These are phyloP conservation scores for Aethes cnicana DNA, from an alignment of 2,888 invertebrate genomes.

Conservation along the genomic window DNA sequence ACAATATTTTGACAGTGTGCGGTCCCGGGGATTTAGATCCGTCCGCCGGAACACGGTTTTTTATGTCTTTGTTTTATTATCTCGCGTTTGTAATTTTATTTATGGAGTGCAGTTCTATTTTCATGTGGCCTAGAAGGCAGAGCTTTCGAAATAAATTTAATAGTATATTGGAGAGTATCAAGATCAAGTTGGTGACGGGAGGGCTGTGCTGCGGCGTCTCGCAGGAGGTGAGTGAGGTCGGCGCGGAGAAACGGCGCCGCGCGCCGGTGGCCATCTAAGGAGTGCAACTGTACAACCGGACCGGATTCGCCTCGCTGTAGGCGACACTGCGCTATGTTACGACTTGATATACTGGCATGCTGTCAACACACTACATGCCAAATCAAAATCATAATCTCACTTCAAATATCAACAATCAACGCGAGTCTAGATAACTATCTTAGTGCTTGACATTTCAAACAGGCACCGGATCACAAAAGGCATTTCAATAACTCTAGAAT, in stretches of 20 bases:
- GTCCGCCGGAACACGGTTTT: slow-evolving; percentile 48
- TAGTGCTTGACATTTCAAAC: slow-evolving; percentile 11
- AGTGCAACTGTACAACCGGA: slow-evolving; percentile 77
- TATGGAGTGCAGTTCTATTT: slow-evolving; percentile 59
- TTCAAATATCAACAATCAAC: slow-evolving; percentile 12
- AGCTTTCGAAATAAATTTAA: slow-evolving; percentile 9
- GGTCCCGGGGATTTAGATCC: slow-evolving; percentile 68
- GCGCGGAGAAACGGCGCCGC: slow-evolving; percentile 58
- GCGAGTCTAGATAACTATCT: slow-evolving; percentile 9
- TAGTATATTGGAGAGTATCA: too few relatives aligned
- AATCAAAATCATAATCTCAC: slow-evolving; percentile 26
- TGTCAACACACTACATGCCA: slow-evolving; percentile 32
- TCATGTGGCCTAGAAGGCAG: slow-evolving; percentile 40
- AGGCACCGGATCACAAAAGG: background rate
- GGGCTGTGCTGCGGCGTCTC: slow-evolving; percentile 40
- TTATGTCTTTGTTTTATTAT: slow-evolving; percentile 63
- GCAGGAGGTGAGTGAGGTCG: slow-evolving; percentile 25
- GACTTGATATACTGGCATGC: slow-evolving; percentile 34
- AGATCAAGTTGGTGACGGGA: slow-evolving; percentile 36
- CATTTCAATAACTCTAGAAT: too few relatives aligned
- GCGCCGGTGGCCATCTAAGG: slow-evolving; percentile 70
- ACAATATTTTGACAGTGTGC: slow-evolving; percentile 81
- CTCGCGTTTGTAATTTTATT: slow-evolving; percentile 48
- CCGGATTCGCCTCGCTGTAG: slow-evolving; percentile 39
- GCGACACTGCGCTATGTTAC: slow-evolving; percentile 27